Percentiles rank a stretch among this genome's conserved stretches.
Conservation (phyloP, 1,140 invertebrate genomes). For the Drosophila pruinosa region DNA sequence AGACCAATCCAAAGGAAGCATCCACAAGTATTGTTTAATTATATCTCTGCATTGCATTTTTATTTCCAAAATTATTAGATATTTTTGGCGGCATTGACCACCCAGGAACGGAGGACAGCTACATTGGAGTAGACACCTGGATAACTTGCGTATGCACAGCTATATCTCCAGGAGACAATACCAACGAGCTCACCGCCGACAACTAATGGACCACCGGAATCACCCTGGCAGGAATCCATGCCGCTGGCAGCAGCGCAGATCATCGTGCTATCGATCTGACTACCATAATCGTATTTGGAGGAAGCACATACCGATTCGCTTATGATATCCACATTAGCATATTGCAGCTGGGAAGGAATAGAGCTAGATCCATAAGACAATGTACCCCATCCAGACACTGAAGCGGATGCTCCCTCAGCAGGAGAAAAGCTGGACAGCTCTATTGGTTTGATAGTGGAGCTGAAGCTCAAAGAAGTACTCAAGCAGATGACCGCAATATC, state of each 20-base stretch:
- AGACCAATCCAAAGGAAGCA: too few species aligned
- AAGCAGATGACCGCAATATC: constrained; percentile 84
- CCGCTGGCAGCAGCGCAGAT: constrained; percentile 77
- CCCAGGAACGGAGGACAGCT: constrained; percentile 48
- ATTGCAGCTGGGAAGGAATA: constrained; percentile 47
- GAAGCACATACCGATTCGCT: constrained; percentile 9
- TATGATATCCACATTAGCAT: constrained; percentile 54
- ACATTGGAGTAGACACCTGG: constrained; percentile 86
- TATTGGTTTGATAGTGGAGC: constrained; percentile 74
- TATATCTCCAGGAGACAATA: constrained; percentile 86
- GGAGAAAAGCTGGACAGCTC: constrained; percentile 57
- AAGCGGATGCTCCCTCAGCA: constrained; percentile 45
- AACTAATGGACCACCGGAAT: constrained; percentile 84
- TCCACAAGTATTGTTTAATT: too few species aligned
- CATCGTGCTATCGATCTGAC: constrained; percentile 63
- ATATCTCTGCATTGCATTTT: background rate
- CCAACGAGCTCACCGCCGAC: constrained; percentile 81
- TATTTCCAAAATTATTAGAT: constrained; percentile 13
- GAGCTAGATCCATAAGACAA: constrained; percentile 38
- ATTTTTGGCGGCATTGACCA: constrained; percentile 26
- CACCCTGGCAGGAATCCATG: constrained; percentile 74
- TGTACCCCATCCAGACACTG: constrained; percentile 83
- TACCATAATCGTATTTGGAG: constrained; percentile 46
- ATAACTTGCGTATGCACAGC: constrained; percentile 84
- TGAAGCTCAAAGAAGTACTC: constrained; percentile 56